These are phyloP conservation scores for Corticium candelabrum DNA, from an alignment of 37 sponge, comb jelly and placozoan species.

Conservation along the genomic window DNA sequence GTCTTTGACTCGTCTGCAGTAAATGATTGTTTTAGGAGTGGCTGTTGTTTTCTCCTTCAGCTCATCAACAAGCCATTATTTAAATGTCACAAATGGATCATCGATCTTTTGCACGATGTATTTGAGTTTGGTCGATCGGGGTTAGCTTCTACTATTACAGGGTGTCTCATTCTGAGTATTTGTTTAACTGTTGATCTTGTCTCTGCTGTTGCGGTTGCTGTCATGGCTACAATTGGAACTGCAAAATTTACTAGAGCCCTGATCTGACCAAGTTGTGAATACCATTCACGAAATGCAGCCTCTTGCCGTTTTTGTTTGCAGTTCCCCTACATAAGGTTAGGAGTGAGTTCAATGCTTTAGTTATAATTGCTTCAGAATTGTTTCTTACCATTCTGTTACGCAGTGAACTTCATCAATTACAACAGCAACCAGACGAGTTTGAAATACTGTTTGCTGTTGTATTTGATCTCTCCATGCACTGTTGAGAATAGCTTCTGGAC, in stretches of 20 bases:
- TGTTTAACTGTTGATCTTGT: background rate
- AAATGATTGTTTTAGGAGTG: conserved; percentile 1
- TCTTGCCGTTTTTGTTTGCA: background rate
- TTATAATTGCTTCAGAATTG: background rate
- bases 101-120: background rate
- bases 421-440: background rate
- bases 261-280: background rate
- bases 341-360: background rate
- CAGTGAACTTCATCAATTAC: background rate
- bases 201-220: background rate
- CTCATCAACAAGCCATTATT: background rate
- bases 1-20: background rate
- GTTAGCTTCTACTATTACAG: background rate
- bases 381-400: background rate
- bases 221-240: background rate
- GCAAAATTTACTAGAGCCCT: background rate
- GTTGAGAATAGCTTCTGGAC: background rate
- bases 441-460: background rate
- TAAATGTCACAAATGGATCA: background rate
- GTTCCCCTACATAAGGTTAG: background rate
- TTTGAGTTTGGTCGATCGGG: background rate
- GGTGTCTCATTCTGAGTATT: background rate
- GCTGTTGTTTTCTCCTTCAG: background rate
- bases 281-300: background rate
- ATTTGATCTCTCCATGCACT: background rate